These are phyloP conservation scores for Lagodon rhomboides DNA, from an alignment of 2,797 vertebrate genomes.

Conservation along the genomic window DNA sequence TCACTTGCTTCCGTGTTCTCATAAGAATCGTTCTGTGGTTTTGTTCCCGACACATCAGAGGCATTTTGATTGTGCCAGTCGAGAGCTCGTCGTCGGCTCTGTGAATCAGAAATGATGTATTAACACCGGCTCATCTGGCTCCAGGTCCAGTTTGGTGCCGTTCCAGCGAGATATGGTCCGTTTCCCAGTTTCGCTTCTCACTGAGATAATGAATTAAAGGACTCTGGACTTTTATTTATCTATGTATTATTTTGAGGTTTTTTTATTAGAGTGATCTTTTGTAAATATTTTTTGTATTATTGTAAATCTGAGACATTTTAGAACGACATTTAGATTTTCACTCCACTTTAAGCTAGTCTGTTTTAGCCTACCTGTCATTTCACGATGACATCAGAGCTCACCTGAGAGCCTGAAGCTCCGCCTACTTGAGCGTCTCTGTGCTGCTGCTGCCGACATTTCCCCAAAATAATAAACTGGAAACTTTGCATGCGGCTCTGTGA, in stretches of 20 bases:
- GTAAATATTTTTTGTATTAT: not conserved
- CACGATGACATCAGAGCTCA: not conserved
- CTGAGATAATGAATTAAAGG: constrained; percentile 26
- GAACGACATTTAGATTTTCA: not conserved
- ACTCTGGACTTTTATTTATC: not conserved
- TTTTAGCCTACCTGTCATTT: constrained; percentile 1
- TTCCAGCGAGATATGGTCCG: constrained; percentile 27
- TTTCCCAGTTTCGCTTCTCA: constrained; percentile 31
- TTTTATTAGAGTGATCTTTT: not conserved
- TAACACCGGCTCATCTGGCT: constrained; percentile 30
- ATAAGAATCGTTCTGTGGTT: constrained; percentile 37
- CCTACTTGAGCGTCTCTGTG: constrained; percentile 18
- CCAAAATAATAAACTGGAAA: not conserved
- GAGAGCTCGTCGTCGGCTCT: constrained; percentile 42
- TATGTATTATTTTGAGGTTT: not conserved
- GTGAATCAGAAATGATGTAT: constrained; percentile 54
- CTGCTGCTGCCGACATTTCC: not conserved
- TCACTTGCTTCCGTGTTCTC: constrained; percentile 45
- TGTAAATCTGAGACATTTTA: not conserved
- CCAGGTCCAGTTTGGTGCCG: constrained; percentile 22
- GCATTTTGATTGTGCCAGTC: constrained; percentile 51
- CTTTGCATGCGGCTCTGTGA: constrained; percentile 27
- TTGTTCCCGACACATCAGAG: constrained; percentile 57
- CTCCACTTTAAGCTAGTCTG: not conserved
- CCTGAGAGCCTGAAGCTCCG: constrained; percentile 30